These are phyloP conservation scores for Rynchops niger DNA, from an alignment of 2,113 vertebrate species.

Conservation along the genomic window DNA sequence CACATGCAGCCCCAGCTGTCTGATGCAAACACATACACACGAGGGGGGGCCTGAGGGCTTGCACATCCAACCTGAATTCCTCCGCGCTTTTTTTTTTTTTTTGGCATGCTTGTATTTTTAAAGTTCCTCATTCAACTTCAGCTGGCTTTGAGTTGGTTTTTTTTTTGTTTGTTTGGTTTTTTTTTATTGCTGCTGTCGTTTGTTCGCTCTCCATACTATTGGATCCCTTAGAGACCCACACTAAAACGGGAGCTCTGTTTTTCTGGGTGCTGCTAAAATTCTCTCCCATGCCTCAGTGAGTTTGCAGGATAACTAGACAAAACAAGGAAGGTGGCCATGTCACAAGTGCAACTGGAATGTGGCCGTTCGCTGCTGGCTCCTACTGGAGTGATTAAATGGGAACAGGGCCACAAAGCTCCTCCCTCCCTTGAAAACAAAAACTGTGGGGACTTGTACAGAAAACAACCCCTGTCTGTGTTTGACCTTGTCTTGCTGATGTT, in stretches of 20 bases:
- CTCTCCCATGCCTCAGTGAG: background rate
- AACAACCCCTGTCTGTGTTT: background rate
- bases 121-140: background rate
- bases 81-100: background rate
- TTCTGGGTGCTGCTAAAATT: background rate
- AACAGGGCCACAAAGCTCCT: slow-evolving; percentile 45
- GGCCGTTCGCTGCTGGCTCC: slow-evolving; percentile 8
- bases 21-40: fast-evolving
- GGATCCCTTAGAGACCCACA: background rate
- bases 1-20: background rate
- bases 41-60: background rate
- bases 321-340: slow-evolving; percentile 25
- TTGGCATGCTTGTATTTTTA: background rate
- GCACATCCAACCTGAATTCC: background rate
- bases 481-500: background rate
- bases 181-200: background rate
- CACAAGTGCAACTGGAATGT: background rate
- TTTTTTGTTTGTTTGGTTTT: background rate
- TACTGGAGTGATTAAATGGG: slow-evolving; percentile 40
- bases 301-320: background rate
- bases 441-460: slow-evolving; percentile 26
- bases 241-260: background rate
- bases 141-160: background rate
- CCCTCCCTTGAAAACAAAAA: slow-evolving; percentile 46
- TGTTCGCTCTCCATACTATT: fast-evolving